A percentile compares a stretch with the other conserved stretches of the same genome.
Conservation (phyloP, 2,113 vertebrate genomes). For the Desmodus rotundus region DNA sequence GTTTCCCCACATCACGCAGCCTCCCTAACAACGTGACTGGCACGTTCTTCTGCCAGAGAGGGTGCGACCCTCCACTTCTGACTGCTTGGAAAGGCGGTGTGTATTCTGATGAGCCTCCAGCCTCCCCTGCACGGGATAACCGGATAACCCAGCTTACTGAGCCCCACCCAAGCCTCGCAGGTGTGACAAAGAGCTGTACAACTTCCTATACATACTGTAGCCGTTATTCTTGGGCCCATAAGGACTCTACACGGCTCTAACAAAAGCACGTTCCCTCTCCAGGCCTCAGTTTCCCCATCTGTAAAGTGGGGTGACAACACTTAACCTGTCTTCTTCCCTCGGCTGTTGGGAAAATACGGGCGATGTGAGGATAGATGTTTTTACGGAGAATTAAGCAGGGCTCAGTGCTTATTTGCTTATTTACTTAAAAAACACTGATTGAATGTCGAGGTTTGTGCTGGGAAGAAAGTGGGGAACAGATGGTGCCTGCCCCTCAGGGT, state of each 20-base stretch:
- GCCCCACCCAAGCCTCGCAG: not conserved
- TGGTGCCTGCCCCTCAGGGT: fast-evolving
- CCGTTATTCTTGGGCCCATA: fast-evolving
- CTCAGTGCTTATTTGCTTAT: not conserved
- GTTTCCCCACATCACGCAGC: fast-evolving
- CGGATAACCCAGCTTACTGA: fast-evolving
- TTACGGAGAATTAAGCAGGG: not conserved
- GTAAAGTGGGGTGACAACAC: not conserved
- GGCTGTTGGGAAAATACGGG: not conserved
- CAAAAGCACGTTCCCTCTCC: too few species aligned
- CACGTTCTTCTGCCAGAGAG: fast-evolving
- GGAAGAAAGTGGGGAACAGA: not conserved
- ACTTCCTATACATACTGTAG: fast-evolving
- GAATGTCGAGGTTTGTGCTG: not conserved
- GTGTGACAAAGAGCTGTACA: fast-evolving
- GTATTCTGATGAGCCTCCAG: too few species aligned
- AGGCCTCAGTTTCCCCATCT: not conserved
- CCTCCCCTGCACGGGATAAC: fast-evolving
- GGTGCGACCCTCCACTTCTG: fast-evolving
- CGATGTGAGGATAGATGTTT: not conserved
- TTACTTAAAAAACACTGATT: not conserved
- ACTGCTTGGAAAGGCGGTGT: not conserved
- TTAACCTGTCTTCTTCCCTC: not conserved
- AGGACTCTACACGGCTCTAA: fast-evolving
- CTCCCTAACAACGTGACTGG: fast-evolving